Percentiles rank a stretch among this genome's conserved stretches.
Conservation (phyloP, 2,113 vertebrate species). For the Petrocephalus zakoni region DNA sequence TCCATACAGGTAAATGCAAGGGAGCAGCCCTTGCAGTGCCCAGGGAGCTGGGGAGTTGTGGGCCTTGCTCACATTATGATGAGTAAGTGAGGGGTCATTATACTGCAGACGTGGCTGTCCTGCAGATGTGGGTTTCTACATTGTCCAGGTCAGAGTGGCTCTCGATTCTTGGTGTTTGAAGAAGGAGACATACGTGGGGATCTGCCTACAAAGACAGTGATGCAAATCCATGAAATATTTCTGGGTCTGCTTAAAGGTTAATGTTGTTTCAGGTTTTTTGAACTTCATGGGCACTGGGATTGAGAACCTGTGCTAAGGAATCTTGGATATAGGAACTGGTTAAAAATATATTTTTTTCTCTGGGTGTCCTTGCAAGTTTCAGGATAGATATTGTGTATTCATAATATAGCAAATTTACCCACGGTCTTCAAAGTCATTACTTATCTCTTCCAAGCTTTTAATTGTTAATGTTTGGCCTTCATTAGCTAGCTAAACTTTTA, state of each 20-base stretch:
- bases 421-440: background rate
- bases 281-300: background rate
- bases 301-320: background rate
- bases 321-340: background rate
- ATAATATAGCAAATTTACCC: background rate
- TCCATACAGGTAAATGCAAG: background rate
- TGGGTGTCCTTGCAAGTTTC: background rate
- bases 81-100: background rate
- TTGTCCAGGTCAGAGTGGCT: background rate
- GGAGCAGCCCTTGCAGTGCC: background rate
- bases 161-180: background rate
- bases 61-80: background rate
- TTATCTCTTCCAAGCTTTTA: background rate
- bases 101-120: background rate
- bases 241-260: background rate
- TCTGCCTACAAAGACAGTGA: background rate
- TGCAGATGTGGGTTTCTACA: background rate
- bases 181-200: background rate
- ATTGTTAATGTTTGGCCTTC: background rate
- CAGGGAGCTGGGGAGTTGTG: background rate
- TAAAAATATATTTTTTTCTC: constrained; percentile 4
- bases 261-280: background rate
- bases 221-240: background rate
- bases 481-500: background rate
- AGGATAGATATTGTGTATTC: background rate